Evolutionary conservation across 2,797 vertebrate species (phyloP).

Genomic region (Hydrolagus colliei): DNA sequence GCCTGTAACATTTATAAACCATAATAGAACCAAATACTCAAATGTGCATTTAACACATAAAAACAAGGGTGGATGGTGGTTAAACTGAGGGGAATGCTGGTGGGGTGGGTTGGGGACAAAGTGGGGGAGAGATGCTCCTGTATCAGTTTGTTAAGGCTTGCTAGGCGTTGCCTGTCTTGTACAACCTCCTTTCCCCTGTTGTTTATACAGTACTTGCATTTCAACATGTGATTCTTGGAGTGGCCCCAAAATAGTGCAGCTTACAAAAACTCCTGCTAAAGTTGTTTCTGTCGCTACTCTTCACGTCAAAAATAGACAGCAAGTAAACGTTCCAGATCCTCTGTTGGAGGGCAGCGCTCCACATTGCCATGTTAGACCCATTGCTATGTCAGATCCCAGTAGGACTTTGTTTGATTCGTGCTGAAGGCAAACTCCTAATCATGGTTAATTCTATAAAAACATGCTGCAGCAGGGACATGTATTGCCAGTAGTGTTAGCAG

Average conservation of each 20-base stretch:
- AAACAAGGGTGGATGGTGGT: too few species aligned
- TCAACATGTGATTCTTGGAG: neutral
- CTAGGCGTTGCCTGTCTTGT: too few species aligned
- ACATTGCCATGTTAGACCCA: conserved; percentile 16
- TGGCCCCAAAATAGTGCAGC: neutral
- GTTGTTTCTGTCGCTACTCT: neutral
- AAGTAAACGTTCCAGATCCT: neutral
- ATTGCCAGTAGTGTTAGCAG: conserved; percentile 23
- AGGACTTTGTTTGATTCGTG: conserved; percentile 20
- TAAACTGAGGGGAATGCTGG: too few species aligned
- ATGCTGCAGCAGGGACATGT: conserved; percentile 3
- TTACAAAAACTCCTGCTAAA: neutral
- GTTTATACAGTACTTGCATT: neutral
- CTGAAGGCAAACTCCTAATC: conserved; percentile 23
- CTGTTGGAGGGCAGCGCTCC: conserved; percentile 2
- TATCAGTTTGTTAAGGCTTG: too few species aligned
- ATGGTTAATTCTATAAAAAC: conserved; percentile 25
- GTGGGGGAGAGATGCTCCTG: too few species aligned
- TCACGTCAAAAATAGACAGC: conserved; percentile 4
- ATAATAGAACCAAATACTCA: too few species aligned
- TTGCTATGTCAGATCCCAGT: neutral
- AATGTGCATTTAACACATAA: too few species aligned
- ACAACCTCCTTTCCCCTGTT: neutral
- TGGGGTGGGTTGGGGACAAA: too few species aligned
- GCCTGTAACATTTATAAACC: too few species aligned